Percentiles rank a stretch among this genome's conserved stretches.
These are phyloP conservation scores for Tanypteryx hageni DNA, from an alignment of 2,888 invertebrate species.

Conservation along the genomic window DNA sequence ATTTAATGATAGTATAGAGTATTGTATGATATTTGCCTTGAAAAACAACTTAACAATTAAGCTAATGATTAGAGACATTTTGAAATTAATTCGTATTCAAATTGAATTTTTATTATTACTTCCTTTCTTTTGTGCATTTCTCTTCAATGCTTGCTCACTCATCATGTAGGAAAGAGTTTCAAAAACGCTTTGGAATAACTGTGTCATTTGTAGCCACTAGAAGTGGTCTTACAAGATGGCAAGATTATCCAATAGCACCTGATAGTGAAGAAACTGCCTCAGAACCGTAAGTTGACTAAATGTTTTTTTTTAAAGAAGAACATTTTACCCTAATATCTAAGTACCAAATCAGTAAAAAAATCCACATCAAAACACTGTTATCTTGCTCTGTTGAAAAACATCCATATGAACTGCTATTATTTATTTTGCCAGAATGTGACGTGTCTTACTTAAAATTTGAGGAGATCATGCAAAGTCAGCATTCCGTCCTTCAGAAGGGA, in stretches of 20 bases:
- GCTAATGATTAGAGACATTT: background rate
- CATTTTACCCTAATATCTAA: too few relatives aligned
- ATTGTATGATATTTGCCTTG: background rate
- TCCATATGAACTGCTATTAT: too few relatives aligned
- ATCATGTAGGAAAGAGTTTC: conserved; percentile 85
- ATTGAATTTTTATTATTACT: background rate
- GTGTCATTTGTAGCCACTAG: conserved; percentile 93
- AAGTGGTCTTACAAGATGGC: conserved; percentile 93
- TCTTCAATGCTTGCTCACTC: conserved; percentile 54
- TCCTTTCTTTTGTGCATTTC: conserved; percentile 44
- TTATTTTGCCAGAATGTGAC: too few relatives aligned
- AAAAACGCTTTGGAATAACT: conserved; percentile 89
- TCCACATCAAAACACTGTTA: too few relatives aligned
- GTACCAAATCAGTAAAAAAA: too few relatives aligned
- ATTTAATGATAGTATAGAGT: background rate
- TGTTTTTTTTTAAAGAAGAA: background rate
- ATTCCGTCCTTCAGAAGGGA: too few relatives aligned
- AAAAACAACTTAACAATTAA: background rate
- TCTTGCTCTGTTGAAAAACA: too few relatives aligned
- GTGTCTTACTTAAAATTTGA: too few relatives aligned
- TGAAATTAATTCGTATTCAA: background rate
- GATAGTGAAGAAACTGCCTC: conserved; percentile 73
- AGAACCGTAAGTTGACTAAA: conserved; percentile 60
- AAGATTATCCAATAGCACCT: conserved; percentile 79
- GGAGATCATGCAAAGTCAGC: too few relatives aligned